Evolutionary conservation across 2,113 vertebrate genomes (phyloP).

Genomic region (Lonchura striata): DNA sequence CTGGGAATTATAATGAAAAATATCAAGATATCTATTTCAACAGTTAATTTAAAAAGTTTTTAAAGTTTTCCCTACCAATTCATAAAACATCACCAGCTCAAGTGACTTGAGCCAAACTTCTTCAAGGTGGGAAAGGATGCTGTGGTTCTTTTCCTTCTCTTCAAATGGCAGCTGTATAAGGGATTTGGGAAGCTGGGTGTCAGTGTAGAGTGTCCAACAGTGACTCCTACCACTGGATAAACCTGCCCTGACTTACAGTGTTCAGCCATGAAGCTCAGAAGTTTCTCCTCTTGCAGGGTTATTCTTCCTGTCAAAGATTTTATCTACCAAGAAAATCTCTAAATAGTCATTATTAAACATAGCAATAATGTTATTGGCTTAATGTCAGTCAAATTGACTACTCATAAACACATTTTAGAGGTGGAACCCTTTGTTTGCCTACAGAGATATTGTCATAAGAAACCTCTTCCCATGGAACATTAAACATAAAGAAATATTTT

Average conservation of each 20-base stretch:
- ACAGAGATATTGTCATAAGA: background rate
- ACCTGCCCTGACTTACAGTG: background rate
- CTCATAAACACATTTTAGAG: background rate
- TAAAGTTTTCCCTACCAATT: background rate
- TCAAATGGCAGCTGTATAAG: background rate
- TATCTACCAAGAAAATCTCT: background rate
- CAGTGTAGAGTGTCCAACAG: background rate
- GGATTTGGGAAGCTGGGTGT: background rate
- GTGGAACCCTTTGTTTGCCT: background rate
- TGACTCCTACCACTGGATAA: background rate
- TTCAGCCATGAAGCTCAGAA: background rate
- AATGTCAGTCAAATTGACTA: background rate
- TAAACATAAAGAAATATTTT: background rate
- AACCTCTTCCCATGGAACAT: background rate
- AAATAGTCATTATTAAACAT: background rate
- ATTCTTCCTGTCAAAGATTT: background rate
- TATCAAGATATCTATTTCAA: background rate
- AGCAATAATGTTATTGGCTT: background rate
- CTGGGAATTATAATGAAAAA: background rate
- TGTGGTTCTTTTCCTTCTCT: background rate
- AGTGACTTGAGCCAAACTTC: background rate
- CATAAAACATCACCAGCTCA: background rate
- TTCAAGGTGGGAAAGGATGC: background rate
- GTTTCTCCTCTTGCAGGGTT: background rate
- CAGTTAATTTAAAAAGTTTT: background rate